These are phyloP conservation scores for Prionailurus bengalensis DNA, from an alignment of 2,113 vertebrate species.

Conservation along the genomic window DNA sequence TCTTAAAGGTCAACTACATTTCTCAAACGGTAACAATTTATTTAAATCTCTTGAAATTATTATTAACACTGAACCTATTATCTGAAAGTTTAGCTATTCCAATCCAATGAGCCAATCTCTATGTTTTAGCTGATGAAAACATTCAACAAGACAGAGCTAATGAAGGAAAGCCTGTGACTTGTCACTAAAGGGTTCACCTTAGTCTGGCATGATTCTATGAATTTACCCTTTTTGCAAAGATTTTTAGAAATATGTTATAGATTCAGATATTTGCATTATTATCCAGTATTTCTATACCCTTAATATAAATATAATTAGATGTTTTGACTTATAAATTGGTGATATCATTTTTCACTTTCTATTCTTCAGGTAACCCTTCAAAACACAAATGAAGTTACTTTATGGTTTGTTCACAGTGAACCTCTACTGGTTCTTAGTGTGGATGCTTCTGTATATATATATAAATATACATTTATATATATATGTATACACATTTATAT, in stretches of 20 bases:
- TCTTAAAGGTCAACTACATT: background rate
- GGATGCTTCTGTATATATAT: background rate
- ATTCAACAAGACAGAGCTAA: background rate
- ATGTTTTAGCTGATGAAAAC: background rate
- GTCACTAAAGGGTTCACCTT: background rate
- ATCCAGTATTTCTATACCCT: background rate
- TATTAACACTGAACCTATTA: background rate
- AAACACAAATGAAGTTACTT: background rate
- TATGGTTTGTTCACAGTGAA: background rate
- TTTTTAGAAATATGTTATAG: background rate
- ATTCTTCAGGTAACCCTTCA: background rate
- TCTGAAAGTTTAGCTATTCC: background rate
- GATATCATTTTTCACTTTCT: background rate
- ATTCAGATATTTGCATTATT: background rate
- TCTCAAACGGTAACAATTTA: background rate
- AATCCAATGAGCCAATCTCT: background rate
- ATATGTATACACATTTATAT: too few relatives aligned
- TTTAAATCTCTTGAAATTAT: slow-evolving; percentile 35
- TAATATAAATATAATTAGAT: background rate
- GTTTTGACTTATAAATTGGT: slow-evolving; percentile 6
- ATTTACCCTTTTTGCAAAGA: background rate
- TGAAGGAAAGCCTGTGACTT: background rate
- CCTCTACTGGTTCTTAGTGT: background rate
- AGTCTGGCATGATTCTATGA: background rate
- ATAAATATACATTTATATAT: background rate